phyloP scores from a whole-genome alignment of 2,113 vertebrate genomes.

The Oceanites oceanicus region DNA sequence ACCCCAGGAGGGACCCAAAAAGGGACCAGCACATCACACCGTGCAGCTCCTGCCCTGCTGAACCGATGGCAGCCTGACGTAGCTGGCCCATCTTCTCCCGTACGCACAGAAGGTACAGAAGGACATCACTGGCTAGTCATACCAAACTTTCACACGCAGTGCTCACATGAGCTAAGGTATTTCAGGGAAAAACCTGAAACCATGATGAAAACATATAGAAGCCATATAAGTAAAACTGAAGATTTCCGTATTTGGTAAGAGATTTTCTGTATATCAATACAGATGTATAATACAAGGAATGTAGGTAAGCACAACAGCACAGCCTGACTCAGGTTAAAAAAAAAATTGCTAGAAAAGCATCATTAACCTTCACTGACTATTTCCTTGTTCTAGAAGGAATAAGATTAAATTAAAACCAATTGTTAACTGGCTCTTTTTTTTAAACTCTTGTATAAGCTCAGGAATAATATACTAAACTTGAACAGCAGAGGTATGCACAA shows the following conservation, averaged over 20 bases:
- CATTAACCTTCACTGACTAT: background rate
- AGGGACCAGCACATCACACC: background rate
- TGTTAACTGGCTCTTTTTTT: background rate
- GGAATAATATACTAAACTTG: background rate
- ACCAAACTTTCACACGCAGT: background rate
- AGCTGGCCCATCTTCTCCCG: no score
- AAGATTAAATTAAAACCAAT: background rate
- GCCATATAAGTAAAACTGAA: background rate
- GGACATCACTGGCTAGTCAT: background rate
- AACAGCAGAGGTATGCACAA: background rate
- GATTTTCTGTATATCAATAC: background rate
- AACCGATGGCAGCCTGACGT: rapidly evolving
- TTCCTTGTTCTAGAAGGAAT: background rate
- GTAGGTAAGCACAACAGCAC: background rate
- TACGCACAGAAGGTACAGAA: background rate
- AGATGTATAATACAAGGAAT: background rate
- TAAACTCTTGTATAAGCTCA: background rate
- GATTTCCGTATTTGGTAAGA: background rate
- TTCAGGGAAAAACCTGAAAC: background rate
- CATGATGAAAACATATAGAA: background rate
- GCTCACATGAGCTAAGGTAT: background rate
- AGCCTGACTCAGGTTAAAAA: background rate
- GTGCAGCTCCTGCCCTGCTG: rapidly evolving
- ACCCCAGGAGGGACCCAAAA: background rate
- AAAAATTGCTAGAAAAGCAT: background rate